Evolutionary conservation across 2,888 invertebrate species (phyloP).

Genomic region (Omphaloscelis lunosa): DNA sequence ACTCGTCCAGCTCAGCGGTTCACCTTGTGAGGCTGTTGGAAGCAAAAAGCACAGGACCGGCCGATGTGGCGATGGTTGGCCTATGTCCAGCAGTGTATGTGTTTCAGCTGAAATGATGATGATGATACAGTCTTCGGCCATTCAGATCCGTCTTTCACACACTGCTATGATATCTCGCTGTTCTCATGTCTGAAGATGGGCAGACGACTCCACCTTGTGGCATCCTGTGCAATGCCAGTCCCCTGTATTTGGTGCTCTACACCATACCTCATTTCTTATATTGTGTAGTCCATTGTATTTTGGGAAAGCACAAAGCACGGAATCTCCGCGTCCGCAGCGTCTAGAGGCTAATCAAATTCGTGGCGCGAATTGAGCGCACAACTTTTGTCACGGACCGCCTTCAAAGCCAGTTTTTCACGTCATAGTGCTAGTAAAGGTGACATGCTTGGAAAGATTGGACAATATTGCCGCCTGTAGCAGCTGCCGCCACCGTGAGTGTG

Average conservation of each 20-base stretch:
- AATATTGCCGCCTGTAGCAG: no score
- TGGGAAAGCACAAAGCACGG: no score
- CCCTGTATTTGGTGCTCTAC: neutral
- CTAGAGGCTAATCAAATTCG: no score
- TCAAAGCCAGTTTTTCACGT: no score
- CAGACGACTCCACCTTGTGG: neutral
- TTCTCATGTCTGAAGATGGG: neutral
- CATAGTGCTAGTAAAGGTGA: no score
- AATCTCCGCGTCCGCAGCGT: no score
- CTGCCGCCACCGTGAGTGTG: no score
- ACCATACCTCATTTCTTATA: neutral
- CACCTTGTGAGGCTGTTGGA: neutral
- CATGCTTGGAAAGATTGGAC: no score
- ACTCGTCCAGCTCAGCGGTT: no score
- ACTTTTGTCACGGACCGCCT: no score
- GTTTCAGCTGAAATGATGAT: neutral
- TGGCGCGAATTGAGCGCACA: no score
- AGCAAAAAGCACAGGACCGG: neutral
- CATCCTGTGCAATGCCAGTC: neutral
- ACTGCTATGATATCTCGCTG: neutral
- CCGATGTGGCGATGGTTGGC: neutral
- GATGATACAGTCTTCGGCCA: neutral
- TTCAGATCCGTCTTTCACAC: neutral
- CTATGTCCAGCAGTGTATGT: neutral
- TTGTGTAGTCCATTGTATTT: no score